These are phyloP conservation scores for Andrena hattorfiana DNA, from an alignment of 2,888 invertebrate species.

Conservation along the genomic window DNA sequence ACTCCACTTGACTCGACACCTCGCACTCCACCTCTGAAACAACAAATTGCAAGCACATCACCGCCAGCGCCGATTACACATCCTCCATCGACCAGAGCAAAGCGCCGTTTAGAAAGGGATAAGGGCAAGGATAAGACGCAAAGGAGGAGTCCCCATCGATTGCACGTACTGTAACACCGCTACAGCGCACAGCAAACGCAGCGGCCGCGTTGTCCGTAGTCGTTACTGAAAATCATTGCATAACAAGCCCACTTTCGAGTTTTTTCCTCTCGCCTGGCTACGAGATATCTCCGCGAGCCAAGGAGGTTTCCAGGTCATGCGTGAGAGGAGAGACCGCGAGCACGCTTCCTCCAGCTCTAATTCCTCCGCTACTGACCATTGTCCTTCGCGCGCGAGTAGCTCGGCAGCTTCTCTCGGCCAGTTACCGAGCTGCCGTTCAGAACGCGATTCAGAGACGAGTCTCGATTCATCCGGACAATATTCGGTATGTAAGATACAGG, in stretches of 20 bases:
- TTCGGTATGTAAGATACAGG: too few relatives aligned
- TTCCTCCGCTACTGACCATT: conserved; percentile 20
- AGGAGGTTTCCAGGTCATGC: conserved; percentile 65
- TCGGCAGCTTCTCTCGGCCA: not conserved
- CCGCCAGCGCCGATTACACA: too few relatives aligned
- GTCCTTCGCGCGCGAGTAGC: not conserved
- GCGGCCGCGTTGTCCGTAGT: conserved; percentile 47
- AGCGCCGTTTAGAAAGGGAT: too few relatives aligned
- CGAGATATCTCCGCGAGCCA: conserved; percentile 55
- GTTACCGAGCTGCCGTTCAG: not conserved
- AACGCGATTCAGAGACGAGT: not conserved
- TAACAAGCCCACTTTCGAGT: conserved; percentile 63
- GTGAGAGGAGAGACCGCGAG: conserved; percentile 54
- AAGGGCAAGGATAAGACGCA: too few relatives aligned
- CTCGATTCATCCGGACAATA: too few relatives aligned
- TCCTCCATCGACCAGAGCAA: too few relatives aligned
- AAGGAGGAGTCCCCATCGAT: not conserved
- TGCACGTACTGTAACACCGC: not conserved
- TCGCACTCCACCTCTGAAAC: conserved; percentile 89
- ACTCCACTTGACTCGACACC: conserved; percentile 91
- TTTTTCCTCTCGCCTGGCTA: conserved; percentile 46
- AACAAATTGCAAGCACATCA: too few relatives aligned
- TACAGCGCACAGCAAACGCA: not conserved
- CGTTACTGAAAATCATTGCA: conserved; percentile 63
- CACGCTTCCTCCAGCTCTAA: conserved; percentile 45